These are phyloP conservation scores for Neolamprologus variostigma DNA, from an alignment of 2,113 vertebrate genomes.

Conservation along the genomic window DNA sequence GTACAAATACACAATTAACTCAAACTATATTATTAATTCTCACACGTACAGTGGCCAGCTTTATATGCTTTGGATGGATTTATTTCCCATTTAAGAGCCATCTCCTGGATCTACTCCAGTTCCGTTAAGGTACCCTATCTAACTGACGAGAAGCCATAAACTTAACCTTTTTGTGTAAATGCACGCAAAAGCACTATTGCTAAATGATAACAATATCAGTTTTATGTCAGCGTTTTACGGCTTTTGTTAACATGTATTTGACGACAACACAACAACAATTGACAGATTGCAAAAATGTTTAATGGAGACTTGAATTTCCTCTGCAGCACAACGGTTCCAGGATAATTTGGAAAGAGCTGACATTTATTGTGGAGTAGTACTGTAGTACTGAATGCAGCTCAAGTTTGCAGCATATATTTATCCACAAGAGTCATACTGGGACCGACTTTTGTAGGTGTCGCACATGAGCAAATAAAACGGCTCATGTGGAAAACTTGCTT, in stretches of 20 bases:
- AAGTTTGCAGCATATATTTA: not conserved
- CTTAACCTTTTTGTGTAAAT: constrained; percentile 38
- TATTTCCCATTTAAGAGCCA: not conserved
- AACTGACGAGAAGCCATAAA: constrained; percentile 53
- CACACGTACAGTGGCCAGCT: not conserved
- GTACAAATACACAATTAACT: not conserved
- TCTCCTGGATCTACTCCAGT: constrained; percentile 21
- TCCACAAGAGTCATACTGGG: not conserved
- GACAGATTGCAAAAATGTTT: not conserved
- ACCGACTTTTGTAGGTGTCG: not conserved
- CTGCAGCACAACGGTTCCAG: not conserved
- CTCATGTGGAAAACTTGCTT: not conserved
- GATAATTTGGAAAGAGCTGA: not conserved
- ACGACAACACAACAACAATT: not conserved
- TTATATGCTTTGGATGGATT: not conserved
- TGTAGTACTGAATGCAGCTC: not conserved
- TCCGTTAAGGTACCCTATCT: constrained; percentile 6
- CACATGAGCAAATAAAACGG: not conserved
- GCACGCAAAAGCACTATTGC: constrained; percentile 30
- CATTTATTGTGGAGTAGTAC: not conserved
- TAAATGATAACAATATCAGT: constrained; percentile 42
- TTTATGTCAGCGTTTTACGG: not conserved
- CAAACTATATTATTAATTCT: not conserved
- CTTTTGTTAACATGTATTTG: not conserved
- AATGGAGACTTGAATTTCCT: not conserved